Evolutionary conservation across 2,888 invertebrate genomes (phyloP).

Genomic region (Stenoptilia bipunctidactyla): DNA sequence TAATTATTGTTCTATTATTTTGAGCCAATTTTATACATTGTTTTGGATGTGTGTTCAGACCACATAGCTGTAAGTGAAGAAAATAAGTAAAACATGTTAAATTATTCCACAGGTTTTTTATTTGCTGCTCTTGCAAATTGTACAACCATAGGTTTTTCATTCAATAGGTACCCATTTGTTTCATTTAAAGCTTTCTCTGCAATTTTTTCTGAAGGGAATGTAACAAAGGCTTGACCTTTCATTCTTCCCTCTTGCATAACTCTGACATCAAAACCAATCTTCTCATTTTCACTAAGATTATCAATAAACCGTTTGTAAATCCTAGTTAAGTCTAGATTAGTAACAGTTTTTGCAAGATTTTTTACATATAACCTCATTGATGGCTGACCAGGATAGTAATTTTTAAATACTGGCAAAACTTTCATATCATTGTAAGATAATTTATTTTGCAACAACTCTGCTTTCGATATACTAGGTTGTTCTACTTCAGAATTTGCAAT

Average conservation of each 20-base stretch:
- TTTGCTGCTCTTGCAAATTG: conserved; percentile 77
- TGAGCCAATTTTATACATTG: no score
- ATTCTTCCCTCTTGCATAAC: conserved; percentile 95
- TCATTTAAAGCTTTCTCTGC: conserved; percentile 83
- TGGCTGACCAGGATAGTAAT: conserved; percentile 85
- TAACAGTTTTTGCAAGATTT: conserved; percentile 86
- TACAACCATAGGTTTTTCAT: conserved; percentile 92
- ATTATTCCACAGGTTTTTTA: conserved; percentile 45
- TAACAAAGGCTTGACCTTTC: conserved; percentile 97
- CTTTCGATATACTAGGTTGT: conserved; percentile 67
- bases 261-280: conserved; percentile 75
- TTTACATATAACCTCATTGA: conserved; percentile 92
- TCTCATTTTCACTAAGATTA: conserved; percentile 42
- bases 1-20: conserved; percentile 6
- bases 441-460: conserved; percentile 77
- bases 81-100: conserved; percentile 13
- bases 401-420: conserved; percentile 84
- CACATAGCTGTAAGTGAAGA: not conserved
- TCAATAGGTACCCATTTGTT: conserved; percentile 89
- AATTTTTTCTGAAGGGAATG: conserved; percentile 77
- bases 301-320: conserved; percentile 80
- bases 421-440: conserved; percentile 80
- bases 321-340: conserved; percentile 79
- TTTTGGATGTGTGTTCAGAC: no score
- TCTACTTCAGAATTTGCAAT: conserved; percentile 26